Evolutionary conservation across 2,113 vertebrate species (phyloP), one percentile per base, ranked within the genome.

Genomic region (Rhabdomys dilectus): DNA sequence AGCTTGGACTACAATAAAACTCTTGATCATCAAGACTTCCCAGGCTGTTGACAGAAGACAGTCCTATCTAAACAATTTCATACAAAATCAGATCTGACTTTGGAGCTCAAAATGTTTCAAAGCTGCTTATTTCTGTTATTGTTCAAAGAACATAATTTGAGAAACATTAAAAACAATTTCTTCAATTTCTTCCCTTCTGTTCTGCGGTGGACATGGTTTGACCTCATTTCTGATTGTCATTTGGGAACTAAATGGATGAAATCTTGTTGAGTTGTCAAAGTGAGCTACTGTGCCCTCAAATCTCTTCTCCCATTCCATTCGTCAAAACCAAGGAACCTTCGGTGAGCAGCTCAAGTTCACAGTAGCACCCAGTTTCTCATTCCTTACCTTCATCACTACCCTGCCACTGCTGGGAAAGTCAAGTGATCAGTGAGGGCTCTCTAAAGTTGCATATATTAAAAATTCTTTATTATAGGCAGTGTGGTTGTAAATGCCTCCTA

Each of bases 271-370:
- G 93, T 88, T 97, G 98, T 97, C 93, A 91, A 34, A 82, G 60
- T 96, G 97, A 98, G 72, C 97, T 97, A 97, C 88, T 92, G 96
- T 85, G 56, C 95, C 89, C 82, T 96, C 87, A 90, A 97, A 93
- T 77, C 60, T 94, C 39, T 51, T 73, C 2, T 91, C 94, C 86
- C 88, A 26, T 56, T 77, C 77, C 96, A 94, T 97, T 98, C 96
- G 96, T 97, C 96, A 86, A 72, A 72, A 10, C 31, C 42, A 70
- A 75, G 66, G 0, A 70, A 13, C 0, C 17, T 72, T 45, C 36
- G 60, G 12, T 22, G 31, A 11, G 75, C 16, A 89, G 31, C 73
- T 86, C 26, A 62, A 22, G 19, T 66, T 24, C 34, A 29, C 31
- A 58, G 17, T 4, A 91, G 24, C 10, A 53, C 6, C 36, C 34